These are phyloP conservation scores for Pocillopora verrucosa DNA, from an alignment of 64 coral and sea anemone species.

Conservation along the genomic window DNA sequence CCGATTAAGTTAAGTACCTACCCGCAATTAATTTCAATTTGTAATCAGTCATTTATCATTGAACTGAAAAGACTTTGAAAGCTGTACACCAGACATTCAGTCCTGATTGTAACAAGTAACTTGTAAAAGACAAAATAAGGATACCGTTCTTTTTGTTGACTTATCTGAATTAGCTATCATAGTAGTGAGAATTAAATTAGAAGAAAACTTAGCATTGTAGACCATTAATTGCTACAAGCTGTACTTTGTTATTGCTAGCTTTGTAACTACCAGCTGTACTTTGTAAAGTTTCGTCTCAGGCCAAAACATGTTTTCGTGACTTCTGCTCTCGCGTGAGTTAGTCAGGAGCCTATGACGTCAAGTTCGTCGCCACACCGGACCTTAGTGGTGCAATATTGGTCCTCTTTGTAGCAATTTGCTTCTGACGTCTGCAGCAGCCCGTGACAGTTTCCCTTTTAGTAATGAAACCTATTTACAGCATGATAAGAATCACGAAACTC, in stretches of 20 bases:
- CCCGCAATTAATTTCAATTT: slow-evolving; percentile 24
- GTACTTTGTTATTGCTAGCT: not conserved
- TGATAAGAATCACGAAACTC: slow-evolving; percentile 21
- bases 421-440: slow-evolving; percentile 14
- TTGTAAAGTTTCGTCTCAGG: not conserved
- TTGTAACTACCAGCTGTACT: not conserved
- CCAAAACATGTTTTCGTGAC: slow-evolving; percentile 37
- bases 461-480: slow-evolving; percentile 30
- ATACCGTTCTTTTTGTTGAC: not conserved
- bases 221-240: not conserved
- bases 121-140: not conserved
- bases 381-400: slow-evolving; percentile 22
- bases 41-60: slow-evolving; percentile 13
- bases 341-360: slow-evolving; percentile 31
- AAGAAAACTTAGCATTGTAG: not conserved
- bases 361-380: slow-evolving; percentile 45
- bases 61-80: not conserved
- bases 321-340: slow-evolving; percentile 16
- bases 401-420: not conserved
- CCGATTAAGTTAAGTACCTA: slow-evolving; percentile 33
- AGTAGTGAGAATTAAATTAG: not conserved
- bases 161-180: not conserved
- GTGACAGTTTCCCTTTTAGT: slow-evolving; percentile 45
- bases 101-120: not conserved
- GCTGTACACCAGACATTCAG: not conserved